phyloP scores from a whole-genome alignment of 1,140 invertebrate species.

The Phenacoccus solenopsis region DNA sequence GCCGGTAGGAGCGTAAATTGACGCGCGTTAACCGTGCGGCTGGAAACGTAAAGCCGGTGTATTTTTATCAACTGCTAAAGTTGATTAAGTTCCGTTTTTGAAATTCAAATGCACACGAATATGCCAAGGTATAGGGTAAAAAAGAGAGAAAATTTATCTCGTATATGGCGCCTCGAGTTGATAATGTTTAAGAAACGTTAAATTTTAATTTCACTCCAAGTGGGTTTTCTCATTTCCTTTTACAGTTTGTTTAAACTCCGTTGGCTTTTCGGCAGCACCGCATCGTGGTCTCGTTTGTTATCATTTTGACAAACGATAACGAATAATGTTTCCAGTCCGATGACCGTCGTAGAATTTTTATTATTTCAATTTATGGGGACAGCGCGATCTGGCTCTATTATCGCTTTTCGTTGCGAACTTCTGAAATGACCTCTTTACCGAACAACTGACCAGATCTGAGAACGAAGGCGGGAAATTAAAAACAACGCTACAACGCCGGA shows the following conservation, averaged over 20 bases:
- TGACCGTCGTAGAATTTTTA: background rate
- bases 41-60: no score
- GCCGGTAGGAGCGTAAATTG: background rate
- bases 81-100: no score
- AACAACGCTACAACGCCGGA: background rate
- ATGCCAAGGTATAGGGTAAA: background rate
- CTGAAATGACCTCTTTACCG: no score
- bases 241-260: background rate
- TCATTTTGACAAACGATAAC: background rate
- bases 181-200: background rate
- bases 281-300: background rate
- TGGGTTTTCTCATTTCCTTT: background rate
- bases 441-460: background rate
- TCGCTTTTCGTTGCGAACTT: background rate
- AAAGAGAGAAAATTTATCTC: background rate
- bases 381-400: background rate
- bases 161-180: background rate
- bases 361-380: background rate
- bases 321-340: background rate
- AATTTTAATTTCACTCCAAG: background rate
- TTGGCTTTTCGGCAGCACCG: background rate
- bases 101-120: no score
- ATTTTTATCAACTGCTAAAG: no score
- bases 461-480: conserved; percentile 2
- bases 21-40: background rate